A percentile compares a stretch with the other conserved stretches of the same genome.
Conservation (phyloP, 2,888 invertebrate species). For the Andrena camellia region DNA sequence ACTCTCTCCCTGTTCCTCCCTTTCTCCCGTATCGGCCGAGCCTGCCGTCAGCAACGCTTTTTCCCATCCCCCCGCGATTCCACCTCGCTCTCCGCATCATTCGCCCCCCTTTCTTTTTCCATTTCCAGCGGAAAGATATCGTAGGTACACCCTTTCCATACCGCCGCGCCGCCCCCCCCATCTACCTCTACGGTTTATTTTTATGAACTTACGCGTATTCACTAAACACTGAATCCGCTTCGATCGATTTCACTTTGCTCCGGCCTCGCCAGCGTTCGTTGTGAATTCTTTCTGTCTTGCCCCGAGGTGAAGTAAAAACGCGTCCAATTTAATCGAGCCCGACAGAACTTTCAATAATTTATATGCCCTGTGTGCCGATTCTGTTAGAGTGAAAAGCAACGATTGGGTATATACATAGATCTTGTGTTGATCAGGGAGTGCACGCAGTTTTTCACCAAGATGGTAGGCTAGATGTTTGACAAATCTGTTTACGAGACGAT, state of each 20-base stretch:
- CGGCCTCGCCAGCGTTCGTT: too few species aligned
- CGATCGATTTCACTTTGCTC: background rate
- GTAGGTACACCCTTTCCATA: constrained; percentile 27
- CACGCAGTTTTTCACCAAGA: background rate
- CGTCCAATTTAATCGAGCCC: background rate
- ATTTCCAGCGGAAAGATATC: constrained; percentile 71
- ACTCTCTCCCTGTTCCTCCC: constrained; percentile 61
- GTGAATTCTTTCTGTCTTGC: background rate
- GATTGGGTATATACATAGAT: background rate
- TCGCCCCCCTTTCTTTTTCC: constrained; percentile 68
- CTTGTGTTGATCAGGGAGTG: background rate
- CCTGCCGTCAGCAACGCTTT: constrained; percentile 80
- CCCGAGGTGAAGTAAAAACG: too few species aligned
- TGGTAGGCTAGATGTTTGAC: constrained; percentile 23
- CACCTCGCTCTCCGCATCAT: constrained; percentile 59
- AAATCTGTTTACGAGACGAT: constrained; percentile 46
- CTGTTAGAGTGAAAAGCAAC: background rate
- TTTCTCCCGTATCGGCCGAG: constrained; percentile 72
- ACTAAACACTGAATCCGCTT: constrained; percentile 39
- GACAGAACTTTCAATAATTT: background rate
- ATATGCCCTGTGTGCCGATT: background rate
- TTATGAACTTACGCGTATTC: constrained; percentile 46
- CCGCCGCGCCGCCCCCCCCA: constrained; percentile 34
- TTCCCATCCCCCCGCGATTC: constrained; percentile 69
- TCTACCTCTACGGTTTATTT: constrained; percentile 30